A percentile compares a stretch with the other conserved stretches of the same genome.
phyloP scores from a whole-genome alignment of 2,888 invertebrate species.

The Microplitis manilae region DNA sequence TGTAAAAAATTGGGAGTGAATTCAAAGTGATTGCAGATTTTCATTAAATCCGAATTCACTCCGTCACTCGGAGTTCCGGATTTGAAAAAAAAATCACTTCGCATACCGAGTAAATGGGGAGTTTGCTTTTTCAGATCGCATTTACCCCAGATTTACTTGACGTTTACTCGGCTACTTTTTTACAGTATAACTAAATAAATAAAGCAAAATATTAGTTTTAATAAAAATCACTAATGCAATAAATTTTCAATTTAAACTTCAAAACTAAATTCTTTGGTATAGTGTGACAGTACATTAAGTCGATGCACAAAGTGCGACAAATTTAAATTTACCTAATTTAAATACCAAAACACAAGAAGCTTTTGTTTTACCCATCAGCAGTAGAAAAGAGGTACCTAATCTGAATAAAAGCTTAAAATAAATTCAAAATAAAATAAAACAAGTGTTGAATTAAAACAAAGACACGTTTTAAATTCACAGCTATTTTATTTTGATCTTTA shows the following conservation, averaged over 20 bases:
- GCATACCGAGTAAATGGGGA: no score
- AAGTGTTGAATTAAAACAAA: slow-evolving; percentile 10
- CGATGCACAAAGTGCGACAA: slow-evolving; percentile 9
- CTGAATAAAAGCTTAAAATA: slow-evolving; percentile 13
- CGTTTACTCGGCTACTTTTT: no score
- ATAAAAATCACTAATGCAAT: not conserved
- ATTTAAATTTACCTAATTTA: slow-evolving; percentile 16
- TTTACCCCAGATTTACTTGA: no score
- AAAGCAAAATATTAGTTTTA: not conserved
- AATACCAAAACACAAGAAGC: slow-evolving; percentile 2
- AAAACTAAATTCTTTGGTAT: not conserved
- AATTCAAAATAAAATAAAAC: not conserved
- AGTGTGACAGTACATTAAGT: slow-evolving; percentile 5
- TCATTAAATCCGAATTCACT: no score
- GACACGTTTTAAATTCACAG: slow-evolving; percentile 18
- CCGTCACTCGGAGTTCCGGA: no score
- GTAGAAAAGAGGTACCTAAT: not conserved
- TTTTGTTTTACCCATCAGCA: slow-evolving; percentile 7
- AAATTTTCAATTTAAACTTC: slow-evolving; percentile 1
- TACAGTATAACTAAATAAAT: no score
- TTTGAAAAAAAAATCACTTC: no score
- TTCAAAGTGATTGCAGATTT: no score
- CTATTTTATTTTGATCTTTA: slow-evolving; percentile 19
- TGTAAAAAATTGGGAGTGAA: no score
- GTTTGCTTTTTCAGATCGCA: no score